A percentile compares a stretch with the other conserved stretches of the same genome.
Evolutionary conservation across 2,797 vertebrate species (phyloP).

Genomic region (Fratercula arctica): DNA sequence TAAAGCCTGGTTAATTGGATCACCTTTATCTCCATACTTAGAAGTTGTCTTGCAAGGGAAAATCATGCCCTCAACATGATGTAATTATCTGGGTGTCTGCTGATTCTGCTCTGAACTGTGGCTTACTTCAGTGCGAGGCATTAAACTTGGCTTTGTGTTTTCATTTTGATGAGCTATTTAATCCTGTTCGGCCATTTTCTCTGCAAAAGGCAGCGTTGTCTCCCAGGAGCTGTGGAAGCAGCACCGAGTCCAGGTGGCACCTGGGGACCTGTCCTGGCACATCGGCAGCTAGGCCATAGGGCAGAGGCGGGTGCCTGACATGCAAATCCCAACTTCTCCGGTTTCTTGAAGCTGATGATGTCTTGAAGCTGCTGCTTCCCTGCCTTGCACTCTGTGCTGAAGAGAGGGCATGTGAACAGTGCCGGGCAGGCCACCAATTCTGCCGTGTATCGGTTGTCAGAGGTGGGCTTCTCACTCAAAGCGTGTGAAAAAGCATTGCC

Average conservation of each 20-base stretch:
- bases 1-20: conserved; percentile 47
- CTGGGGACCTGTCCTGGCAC: background rate
- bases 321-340: background rate
- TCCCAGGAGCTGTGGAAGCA: background rate
- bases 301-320: too few relatives aligned
- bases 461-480: background rate
- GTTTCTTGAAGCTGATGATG: background rate
- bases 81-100: background rate
- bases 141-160: background rate
- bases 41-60: conserved; percentile 1
- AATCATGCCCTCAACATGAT: background rate
- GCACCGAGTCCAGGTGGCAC: too few relatives aligned
- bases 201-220: background rate
- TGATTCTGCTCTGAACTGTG: background rate
- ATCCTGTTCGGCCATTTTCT: background rate
- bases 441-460: background rate
- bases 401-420: background rate
- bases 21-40: background rate
- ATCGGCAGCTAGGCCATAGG: rapidly evolving
- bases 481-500: background rate
- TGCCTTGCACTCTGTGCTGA: rapidly evolving
- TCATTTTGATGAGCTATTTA: background rate
- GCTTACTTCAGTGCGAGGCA: background rate
- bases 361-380: background rate
- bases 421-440: background rate